Evolutionary conservation across 2,888 invertebrate species (phyloP).

Genomic region (Abrostola tripartita): DNA sequence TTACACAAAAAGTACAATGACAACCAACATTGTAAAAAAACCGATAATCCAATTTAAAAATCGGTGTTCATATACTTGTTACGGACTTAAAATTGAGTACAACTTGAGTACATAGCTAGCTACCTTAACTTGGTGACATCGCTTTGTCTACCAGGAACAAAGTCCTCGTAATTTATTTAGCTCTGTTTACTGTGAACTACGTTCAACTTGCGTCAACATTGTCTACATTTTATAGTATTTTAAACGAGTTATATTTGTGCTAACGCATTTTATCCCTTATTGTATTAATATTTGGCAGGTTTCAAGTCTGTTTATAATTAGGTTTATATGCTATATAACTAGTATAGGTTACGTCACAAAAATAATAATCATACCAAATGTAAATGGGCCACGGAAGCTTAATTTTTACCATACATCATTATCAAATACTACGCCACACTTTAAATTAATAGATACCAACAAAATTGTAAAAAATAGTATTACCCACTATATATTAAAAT

Average conservation of each 20-base stretch:
- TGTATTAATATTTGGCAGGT: constrained; percentile 81
- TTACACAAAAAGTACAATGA: constrained; percentile 56
- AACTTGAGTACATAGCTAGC: constrained; percentile 24
- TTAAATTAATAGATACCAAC: not conserved
- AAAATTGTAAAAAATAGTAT: constrained; percentile 21
- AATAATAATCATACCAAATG: constrained; percentile 27
- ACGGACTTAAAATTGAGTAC: constrained; percentile 19
- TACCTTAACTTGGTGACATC: constrained; percentile 10
- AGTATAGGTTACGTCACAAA: constrained; percentile 38
- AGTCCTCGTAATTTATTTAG: constrained; percentile 23
- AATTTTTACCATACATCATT: not conserved
- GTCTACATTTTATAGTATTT: constrained; percentile 36
- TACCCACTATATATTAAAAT: constrained; percentile 35
- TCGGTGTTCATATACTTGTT: constrained; percentile 18
- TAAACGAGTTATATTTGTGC: constrained; percentile 62
- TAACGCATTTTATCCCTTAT: constrained; percentile 65
- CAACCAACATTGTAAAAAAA: constrained; percentile 28
- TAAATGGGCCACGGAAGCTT: constrained; percentile 29
- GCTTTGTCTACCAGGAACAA: constrained; percentile 21
- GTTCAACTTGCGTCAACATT: constrained; percentile 43
- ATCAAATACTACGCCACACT: constrained; percentile 9
- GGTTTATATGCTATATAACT: constrained; percentile 48
- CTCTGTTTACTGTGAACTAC: constrained; percentile 38
- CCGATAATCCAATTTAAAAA: constrained; percentile 18
- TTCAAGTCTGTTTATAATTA: constrained; percentile 67